These are phyloP conservation scores for Aotus griseimembra DNA, from an alignment of 2,797 vertebrate genomes.

Conservation along the genomic window DNA sequence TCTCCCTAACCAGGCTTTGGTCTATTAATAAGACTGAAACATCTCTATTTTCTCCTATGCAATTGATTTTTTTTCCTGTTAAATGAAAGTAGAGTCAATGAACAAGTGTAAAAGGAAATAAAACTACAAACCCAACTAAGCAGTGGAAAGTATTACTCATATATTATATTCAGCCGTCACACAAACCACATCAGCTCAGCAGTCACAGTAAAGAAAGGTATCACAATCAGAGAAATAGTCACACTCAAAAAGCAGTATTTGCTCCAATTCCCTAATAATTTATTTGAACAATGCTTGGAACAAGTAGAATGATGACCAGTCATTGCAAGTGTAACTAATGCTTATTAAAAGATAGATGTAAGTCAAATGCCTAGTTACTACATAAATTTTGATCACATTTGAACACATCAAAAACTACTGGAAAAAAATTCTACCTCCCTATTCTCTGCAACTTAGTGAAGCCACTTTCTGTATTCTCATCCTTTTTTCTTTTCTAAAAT, in stretches of 20 bases:
- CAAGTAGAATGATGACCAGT: neutral
- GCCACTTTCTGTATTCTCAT: neutral
- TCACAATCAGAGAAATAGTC: neutral
- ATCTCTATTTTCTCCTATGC: conserved; percentile 26
- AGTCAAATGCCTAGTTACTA: neutral
- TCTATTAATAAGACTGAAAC: conserved; percentile 54
- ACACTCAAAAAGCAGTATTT: neutral
- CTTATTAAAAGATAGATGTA: neutral
- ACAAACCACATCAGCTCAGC: neutral
- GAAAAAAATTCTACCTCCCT: neutral
- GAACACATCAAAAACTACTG: neutral
- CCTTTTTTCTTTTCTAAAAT: neutral
- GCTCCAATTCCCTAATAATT: neutral
- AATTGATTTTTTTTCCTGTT: conserved; percentile 28
- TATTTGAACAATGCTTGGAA: neutral
- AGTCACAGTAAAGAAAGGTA: neutral
- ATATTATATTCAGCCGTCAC: neutral
- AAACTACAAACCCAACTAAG: neutral
- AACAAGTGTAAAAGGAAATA: conserved; percentile 45
- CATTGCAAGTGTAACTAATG: neutral
- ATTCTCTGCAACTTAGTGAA: neutral
- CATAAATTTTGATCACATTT: neutral
- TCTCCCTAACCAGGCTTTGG: conserved; percentile 50
- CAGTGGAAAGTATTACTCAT: neutral
- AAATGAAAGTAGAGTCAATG: conserved; percentile 18